phyloP scores from a whole-genome alignment of 2,888 invertebrate species.

The Baccha elongata region DNA sequence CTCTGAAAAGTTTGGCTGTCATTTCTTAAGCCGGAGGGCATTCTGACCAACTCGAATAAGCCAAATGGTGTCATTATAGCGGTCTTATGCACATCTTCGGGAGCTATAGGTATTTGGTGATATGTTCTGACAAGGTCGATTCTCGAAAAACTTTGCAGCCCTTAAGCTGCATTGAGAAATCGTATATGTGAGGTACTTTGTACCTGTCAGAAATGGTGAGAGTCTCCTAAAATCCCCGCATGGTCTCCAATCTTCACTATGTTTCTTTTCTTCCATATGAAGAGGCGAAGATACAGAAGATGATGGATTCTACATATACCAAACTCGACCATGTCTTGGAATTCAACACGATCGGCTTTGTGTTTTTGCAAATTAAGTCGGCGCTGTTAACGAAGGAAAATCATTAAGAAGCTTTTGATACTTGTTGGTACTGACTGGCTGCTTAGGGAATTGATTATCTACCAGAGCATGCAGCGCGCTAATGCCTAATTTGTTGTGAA shows the following conservation, averaged over 20 bases:
- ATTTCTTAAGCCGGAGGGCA: constrained; percentile 77
- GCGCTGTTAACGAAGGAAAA: constrained; percentile 15
- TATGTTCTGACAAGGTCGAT: constrained; percentile 32
- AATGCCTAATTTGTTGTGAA: constrained; percentile 1
- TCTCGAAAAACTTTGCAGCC: constrained; percentile 32
- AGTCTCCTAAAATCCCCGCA: constrained; percentile 38
- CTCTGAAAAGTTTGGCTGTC: too few species aligned
- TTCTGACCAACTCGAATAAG: constrained; percentile 76
- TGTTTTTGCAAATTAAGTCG: constrained; percentile 32
- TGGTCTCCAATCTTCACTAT: constrained; percentile 27
- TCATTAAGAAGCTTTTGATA: not conserved
- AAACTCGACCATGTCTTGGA: constrained; percentile 36
- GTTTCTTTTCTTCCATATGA: constrained; percentile 43
- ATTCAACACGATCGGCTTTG: constrained; percentile 41
- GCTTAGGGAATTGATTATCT: not conserved
- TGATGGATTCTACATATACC: constrained; percentile 44
- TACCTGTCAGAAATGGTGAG: constrained; percentile 28
- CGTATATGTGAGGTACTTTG: constrained; percentile 30
- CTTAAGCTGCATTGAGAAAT: constrained; percentile 30
- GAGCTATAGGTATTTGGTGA: constrained; percentile 78
- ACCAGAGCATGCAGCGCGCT: not conserved
- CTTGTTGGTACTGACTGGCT: not conserved
- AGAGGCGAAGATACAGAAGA: constrained; percentile 46
- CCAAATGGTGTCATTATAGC: constrained; percentile 78
- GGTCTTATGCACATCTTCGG: constrained; percentile 72